phyloP scores from a whole-genome alignment of 2,113 vertebrate genomes.

The Accipiter cooperii region DNA sequence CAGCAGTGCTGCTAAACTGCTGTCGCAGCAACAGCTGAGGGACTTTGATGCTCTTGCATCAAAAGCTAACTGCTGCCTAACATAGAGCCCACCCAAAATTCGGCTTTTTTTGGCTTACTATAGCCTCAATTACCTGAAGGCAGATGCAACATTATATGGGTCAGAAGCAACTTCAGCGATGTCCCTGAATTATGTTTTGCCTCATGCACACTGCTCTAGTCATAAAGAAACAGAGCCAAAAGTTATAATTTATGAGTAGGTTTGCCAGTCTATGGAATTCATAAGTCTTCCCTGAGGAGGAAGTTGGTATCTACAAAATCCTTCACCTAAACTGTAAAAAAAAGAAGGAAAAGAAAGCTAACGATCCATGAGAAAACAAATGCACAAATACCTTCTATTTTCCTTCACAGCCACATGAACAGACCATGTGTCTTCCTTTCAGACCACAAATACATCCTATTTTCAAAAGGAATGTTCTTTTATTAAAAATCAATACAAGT shows the following conservation, averaged over 20 bases:
- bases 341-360: neutral
- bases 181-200: neutral
- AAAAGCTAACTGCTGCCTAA: neutral
- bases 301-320: constrained; percentile 1
- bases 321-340: neutral
- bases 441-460: neutral
- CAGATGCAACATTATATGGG: neutral
- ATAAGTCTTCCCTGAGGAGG: neutral
- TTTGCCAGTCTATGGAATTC: constrained; percentile 33
- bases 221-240: neutral
- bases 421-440: neutral
- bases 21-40: neutral
- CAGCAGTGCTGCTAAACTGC: neutral
- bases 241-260: neutral
- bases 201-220: neutral
- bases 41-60: neutral
- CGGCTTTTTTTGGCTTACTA: neutral
- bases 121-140: neutral
- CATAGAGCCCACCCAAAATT: neutral
- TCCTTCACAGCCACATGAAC: neutral
- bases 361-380: neutral
- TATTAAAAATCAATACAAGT: neutral
- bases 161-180: neutral
- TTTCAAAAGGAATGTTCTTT: neutral
- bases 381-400: neutral